Evolutionary conservation across 1,140 invertebrate species (phyloP).

Genomic region (Sipha flava): DNA sequence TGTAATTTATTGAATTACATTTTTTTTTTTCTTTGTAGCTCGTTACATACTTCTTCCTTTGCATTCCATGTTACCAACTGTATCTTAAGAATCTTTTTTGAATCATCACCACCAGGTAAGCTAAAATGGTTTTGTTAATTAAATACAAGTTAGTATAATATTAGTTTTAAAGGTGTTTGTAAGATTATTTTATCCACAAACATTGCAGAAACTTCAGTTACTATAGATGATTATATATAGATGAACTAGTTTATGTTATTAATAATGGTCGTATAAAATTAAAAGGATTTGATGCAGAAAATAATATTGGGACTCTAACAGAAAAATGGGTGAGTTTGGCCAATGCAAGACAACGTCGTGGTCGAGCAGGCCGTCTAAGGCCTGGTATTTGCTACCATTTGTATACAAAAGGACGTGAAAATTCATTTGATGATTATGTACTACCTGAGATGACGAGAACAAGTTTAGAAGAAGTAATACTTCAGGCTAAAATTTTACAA

Average conservation of each 20-base stretch:
- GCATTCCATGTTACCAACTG: conserved; percentile 72
- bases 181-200: conserved; percentile 75
- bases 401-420: conserved; percentile 54
- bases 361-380: conserved; percentile 68
- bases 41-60: conserved; percentile 59
- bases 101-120: conserved; percentile 53
- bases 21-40: conserved; percentile 40
- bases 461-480: conserved; percentile 65
- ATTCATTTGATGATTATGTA: conserved; percentile 53
- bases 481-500: conserved; percentile 68
- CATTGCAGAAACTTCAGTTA: conserved; percentile 81
- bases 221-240: conserved; percentile 87
- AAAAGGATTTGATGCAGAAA: conserved; percentile 59
- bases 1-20: neutral
- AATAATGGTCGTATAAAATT: conserved; percentile 76
- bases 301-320: conserved; percentile 64
- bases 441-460: conserved; percentile 68
- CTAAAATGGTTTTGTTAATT: conserved; percentile 48
- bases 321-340: conserved; percentile 68
- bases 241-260: conserved; percentile 78
- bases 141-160: conserved; percentile 35
- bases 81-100: conserved; percentile 67
- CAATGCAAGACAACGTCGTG: conserved; percentile 65
- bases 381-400: conserved; percentile 73
- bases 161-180: conserved; percentile 45